phyloP scores from a whole-genome alignment of 2,888 invertebrate species.

The Rapana venosa region DNA sequence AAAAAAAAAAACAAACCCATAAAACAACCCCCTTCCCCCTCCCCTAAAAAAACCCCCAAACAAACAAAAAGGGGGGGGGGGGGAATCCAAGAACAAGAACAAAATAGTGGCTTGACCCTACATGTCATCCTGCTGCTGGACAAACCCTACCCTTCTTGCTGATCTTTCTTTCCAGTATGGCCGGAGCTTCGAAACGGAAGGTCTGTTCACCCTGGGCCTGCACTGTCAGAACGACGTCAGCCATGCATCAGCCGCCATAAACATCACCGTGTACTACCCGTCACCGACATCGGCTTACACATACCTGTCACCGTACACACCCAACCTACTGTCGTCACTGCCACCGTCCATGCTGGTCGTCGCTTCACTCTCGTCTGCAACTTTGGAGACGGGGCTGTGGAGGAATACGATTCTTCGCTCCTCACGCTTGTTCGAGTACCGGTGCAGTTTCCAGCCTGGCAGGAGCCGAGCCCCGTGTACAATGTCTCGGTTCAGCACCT shows the following conservation, averaged over 20 bases:
- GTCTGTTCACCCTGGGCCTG: slow-evolving; percentile 56
- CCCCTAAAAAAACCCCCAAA: no score
- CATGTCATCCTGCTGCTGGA: no score
- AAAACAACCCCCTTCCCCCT: no score
- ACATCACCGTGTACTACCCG: slow-evolving; percentile 60
- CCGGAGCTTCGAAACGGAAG: slow-evolving; percentile 53
- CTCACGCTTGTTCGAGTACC: slow-evolving; percentile 6
- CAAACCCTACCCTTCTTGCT: not conserved
- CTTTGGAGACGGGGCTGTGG: slow-evolving; percentile 63
- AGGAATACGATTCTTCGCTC: slow-evolving; percentile 38
- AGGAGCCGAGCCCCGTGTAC: slow-evolving; percentile 46
- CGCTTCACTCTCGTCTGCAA: slow-evolving; percentile 55
- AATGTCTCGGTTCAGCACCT: slow-evolving; percentile 51
- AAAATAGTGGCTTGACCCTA: no score
- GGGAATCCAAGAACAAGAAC: no score
- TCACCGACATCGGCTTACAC: slow-evolving; percentile 52
- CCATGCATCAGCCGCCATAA: slow-evolving; percentile 52
- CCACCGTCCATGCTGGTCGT: slow-evolving; percentile 56
- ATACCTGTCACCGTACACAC: slow-evolving; percentile 56
- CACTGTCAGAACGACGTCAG: slow-evolving; percentile 65
- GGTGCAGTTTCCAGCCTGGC: slow-evolving; percentile 6
- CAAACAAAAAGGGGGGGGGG: no score
- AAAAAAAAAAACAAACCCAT: no score
- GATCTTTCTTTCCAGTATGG: slow-evolving; percentile 59
- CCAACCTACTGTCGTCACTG: slow-evolving; percentile 53